These are phyloP conservation scores for Centropus bengalensis DNA, from an alignment of 2,113 vertebrate genomes.

Conservation along the genomic window DNA sequence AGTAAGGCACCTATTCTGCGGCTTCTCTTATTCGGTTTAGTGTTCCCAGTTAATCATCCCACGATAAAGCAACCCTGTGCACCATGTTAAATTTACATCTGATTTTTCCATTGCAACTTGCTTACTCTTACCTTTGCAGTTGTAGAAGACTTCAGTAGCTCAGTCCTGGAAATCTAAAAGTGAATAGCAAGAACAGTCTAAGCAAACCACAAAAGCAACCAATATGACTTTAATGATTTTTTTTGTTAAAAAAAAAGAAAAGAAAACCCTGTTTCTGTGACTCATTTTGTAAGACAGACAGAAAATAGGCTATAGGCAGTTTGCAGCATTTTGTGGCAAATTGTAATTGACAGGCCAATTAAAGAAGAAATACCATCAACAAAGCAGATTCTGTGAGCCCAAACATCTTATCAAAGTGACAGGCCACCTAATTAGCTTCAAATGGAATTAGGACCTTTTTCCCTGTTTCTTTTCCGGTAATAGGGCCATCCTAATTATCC, in stretches of 20 bases:
- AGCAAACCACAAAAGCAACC: not conserved
- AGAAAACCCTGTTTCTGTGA: not conserved
- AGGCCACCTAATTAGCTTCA: constrained; percentile 47
- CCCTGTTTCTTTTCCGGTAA: constrained; percentile 7
- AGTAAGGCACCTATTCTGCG: not conserved
- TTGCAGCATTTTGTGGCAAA: constrained; percentile 29
- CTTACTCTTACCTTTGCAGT: not conserved
- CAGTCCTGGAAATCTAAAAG: not conserved
- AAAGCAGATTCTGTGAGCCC: constrained; percentile 24
- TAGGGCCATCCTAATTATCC: constrained; percentile 27
- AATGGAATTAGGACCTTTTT: constrained; percentile 22
- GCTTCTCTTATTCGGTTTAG: not conserved
- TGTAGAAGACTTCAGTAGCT: not conserved
- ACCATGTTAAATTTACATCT: not conserved
- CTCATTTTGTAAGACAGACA: not conserved
- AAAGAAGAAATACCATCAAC: constrained; percentile 41
- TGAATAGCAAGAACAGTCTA: not conserved
- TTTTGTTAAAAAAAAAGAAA: not conserved
- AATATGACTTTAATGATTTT: not conserved
- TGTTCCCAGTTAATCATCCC: not conserved
- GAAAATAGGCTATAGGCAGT: constrained; percentile 29
- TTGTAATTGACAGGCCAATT: constrained; percentile 65
- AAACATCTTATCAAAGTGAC: constrained; percentile 39
- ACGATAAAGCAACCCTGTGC: not conserved
- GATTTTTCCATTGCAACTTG: not conserved